Evolutionary conservation across 2,888 invertebrate species (phyloP), one percentile per base, ranked within the genome.

Genomic region (Pristionchus mayeri): DNA sequence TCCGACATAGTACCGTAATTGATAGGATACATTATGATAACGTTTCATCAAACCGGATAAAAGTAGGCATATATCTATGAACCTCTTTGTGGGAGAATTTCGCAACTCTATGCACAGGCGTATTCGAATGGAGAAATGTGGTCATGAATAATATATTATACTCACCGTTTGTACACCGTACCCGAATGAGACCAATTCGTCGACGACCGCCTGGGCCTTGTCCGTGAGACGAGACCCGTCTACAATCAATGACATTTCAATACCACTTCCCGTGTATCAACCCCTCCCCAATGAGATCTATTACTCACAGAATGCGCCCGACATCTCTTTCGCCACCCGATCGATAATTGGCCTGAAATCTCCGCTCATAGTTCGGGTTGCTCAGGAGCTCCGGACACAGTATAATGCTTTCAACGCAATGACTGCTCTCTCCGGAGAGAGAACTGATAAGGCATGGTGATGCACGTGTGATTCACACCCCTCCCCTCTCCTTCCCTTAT

Each of bases 271-370:
- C 30, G 60, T 30, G 34, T 30, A 30, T 13, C 44, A n/a, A n/a
- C n/a, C 50, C n/a, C 0, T 11, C 52, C 0, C n/a, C 52, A 57
- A 57, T 57, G 0, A n/a, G 24, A 2, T 2, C 27, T n/a, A 16
- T 16, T 2, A 67, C 67, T 67, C 30, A 67, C 67, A n/a, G 3
- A 37, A 1, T n/a, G 67, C 9, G 1, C 67, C 67, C 21, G 37
- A 37, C 67, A 67, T 67, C 9, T 9, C 34, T 9, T 40, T 18
- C 9, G 30, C 34, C 37, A 40, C 37, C 27, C 67, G 67, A 67
- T 67, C 67, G 37, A 67, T 67, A 67, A 67, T n/a, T 16, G 37
- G 37, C n/a, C 67, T 67, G 40, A 40, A 67, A 67, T 67, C 67
- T 2, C 37, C 67, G 37, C 37, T 40, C 67, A 67, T 67, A 9